Conservation (phyloP, 2,888 invertebrate genomes). For the Seladonia tumulorum region DNA sequence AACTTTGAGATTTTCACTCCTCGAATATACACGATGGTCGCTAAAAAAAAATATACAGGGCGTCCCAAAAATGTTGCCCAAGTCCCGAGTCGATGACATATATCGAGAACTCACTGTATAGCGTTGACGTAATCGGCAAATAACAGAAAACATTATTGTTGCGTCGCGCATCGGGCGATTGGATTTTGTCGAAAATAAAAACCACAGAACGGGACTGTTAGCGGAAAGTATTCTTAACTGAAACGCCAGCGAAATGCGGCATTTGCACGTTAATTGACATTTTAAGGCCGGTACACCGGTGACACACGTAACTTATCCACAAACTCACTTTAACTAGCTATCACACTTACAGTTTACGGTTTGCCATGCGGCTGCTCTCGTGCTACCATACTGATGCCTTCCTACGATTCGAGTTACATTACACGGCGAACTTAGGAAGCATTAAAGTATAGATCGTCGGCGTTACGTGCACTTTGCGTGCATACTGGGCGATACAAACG, state of each 20-base stretch:
- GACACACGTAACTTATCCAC: slow-evolving; percentile 46
- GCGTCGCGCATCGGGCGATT: background rate
- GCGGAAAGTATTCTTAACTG: slow-evolving; percentile 14
- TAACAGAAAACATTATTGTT: too few species aligned
- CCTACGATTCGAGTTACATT: slow-evolving; percentile 47
- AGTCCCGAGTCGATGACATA: too few species aligned
- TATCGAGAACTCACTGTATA: too few species aligned
- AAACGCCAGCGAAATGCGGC: background rate
- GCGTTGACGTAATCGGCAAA: too few species aligned
- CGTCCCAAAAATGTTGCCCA: too few species aligned
- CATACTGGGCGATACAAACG: background rate
- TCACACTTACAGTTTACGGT: slow-evolving; percentile 56
- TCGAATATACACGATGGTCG: background rate
- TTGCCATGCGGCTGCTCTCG: slow-evolving; percentile 25
- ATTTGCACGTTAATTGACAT: slow-evolving; percentile 60
- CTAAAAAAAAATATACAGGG: background rate
- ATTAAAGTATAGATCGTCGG: slow-evolving; percentile 17
- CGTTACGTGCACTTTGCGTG: background rate
- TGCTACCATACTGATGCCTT: slow-evolving; percentile 38
- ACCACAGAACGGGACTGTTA: background rate
- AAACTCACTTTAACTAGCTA: slow-evolving; percentile 54
- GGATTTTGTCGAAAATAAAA: background rate
- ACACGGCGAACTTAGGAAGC: background rate
- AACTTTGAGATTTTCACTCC: background rate
- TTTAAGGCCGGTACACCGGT: slow-evolving; percentile 43